Percentiles rank a stretch among this genome's conserved stretches.
Conservation (phyloP, 1,140 invertebrate genomes). For the Elysia chlorotica region DNA sequence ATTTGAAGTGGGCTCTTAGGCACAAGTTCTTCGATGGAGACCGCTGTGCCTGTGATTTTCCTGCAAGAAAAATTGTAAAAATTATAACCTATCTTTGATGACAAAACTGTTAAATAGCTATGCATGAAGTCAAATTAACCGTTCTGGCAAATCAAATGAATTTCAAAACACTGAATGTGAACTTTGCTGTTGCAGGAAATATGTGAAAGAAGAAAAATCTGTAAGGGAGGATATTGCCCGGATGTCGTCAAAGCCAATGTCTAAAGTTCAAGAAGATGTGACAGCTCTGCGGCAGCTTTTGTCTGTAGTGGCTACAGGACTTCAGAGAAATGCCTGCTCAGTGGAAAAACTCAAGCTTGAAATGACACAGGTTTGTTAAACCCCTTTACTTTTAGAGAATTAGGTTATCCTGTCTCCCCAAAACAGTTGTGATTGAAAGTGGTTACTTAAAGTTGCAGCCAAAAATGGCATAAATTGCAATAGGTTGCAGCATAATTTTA, state of each 20-base stretch:
- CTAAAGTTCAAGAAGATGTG: constrained; percentile 71
- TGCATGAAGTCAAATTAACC: not conserved
- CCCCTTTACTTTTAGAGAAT: too few relatives aligned
- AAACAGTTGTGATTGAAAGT: too few relatives aligned
- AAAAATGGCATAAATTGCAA: too few relatives aligned
- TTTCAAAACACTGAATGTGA: too few relatives aligned
- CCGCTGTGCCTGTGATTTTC: too few relatives aligned
- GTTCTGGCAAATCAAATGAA: not conserved
- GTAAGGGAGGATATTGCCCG: constrained; percentile 81
- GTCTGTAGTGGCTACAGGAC: constrained; percentile 64
- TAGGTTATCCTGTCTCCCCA: too few relatives aligned
- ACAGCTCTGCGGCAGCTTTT: constrained; percentile 71
- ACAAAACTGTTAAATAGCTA: not conserved
- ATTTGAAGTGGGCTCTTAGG: too few relatives aligned
- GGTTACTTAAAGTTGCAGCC: too few relatives aligned
- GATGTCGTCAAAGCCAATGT: constrained; percentile 72
- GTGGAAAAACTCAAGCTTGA: constrained; percentile 77
- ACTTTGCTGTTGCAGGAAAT: constrained; percentile 71
- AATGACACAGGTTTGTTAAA: constrained; percentile 70
- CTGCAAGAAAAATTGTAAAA: too few relatives aligned
- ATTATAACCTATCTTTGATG: not conserved
- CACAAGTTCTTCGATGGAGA: too few relatives aligned
- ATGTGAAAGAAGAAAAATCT: constrained; percentile 82
- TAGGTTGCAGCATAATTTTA: too few relatives aligned
- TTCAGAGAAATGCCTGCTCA: constrained; percentile 67